Base-by-base conservation (phyloP, 2,888 invertebrate species). In the Mongoloraphidia duomilia region DNA sequence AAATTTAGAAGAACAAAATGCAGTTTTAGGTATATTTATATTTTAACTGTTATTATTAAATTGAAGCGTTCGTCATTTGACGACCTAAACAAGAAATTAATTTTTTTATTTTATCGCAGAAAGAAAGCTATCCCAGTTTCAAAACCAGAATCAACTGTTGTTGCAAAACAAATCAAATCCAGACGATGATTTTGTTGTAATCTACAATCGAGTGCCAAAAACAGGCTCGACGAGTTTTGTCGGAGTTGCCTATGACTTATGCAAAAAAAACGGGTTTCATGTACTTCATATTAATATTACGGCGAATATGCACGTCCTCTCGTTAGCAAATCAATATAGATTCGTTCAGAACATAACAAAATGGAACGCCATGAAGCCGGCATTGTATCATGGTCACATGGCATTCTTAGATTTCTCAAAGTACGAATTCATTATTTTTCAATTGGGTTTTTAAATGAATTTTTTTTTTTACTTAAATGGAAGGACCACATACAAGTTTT, bases 221-320 rank as follows among this genome's bases (percentile, higher is more conserved):
- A 96, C 96, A 35, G 96, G 91, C 12, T 95, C 95, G 14, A 96
- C 96, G 9, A 93, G 93, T 69, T 92, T 96, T 65, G 91, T 91
- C 54, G 91, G 91, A 51, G 80, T 92, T 51, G 88, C 88, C 0
- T 92, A 93, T 61, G 90, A 90, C 66, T 69, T 91, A 52, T 91
- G 90, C 66, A 80, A 81, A 62, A 83, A 78, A 63, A 84, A 80
- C 63, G 77, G 77, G 57, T 90, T 83, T 64, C 83, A 84, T 67
- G 87, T 89, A 38, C 72, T 97, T 58, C 97, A 98, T 71, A 84
- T 98, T 56, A 98, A 98, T 68, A 84, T 95, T 48, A 92, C 94
- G 2, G 90, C 89, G 52, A 97, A 97, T 67, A 87, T 86, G 76
- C 95, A 95, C 71, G 84, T 90, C n/a, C 76, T 98, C 65, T 91